Base-by-base conservation (phyloP, 2,797 vertebrate genomes). In the Manis pentadactyla region DNA sequence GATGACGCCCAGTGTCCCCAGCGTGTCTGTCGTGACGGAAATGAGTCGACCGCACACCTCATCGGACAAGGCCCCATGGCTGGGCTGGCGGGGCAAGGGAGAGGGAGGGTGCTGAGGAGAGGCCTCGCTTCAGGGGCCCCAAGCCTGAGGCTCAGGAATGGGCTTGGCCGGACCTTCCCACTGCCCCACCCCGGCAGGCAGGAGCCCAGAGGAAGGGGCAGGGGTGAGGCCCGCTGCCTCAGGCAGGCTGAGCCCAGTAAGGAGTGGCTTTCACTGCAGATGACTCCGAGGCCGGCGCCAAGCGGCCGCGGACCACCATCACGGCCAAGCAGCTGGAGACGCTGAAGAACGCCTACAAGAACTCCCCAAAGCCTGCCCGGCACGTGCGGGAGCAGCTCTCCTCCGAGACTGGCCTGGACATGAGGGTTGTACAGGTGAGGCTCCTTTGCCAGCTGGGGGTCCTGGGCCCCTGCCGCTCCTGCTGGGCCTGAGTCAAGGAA, bases 281-380 rank as follows among this genome's bases (percentile, higher is more conserved):
- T 61, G 99, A 99, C 98, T 99, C 99, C 0, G 99, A 99, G 98
- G 99, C 99, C 0, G 99, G 99, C 23, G 99, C 99, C 0, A 99
- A 99, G 98, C 98, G 99, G 95, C 99, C 99, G 5, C 98, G 99
- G 68, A 99, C 99, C 97, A 99, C 99, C 97, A 99, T 99, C 98
- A 99, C 99, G 0, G 99, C 99, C 74, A 99, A 99, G 98, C 99
- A 99, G 98, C 98, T 99, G 98, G 99, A 99, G 98, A 99, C 99
- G 0, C 98, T 99, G 92, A 99, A 99, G 98, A 99, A 99, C 0
- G 99, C 99, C 96, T 99, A 99, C 98, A 99, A 99, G 97, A 99
- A 99, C 98, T 99, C 99, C 0, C 99, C 99, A 1, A 99, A 99
- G 94, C 99, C 99, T 0, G 99, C 99, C 2, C 98, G 99, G 59